Evolutionary conservation across 1,140 invertebrate species (phyloP).

Genomic region (Lepidurus couesii): DNA sequence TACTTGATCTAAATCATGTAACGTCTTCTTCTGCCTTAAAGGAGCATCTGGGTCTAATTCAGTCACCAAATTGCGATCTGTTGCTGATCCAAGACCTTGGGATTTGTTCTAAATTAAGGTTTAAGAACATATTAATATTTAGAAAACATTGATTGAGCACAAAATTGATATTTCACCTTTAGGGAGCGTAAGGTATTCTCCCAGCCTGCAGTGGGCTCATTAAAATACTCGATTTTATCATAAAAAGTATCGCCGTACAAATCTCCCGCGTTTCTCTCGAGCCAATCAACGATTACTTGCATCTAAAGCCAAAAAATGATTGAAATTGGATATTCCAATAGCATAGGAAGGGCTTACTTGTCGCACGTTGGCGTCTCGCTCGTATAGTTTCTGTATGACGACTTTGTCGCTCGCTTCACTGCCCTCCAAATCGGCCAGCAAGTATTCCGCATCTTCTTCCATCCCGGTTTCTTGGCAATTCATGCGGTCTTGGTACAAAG

Average conservation of each 20-base stretch:
- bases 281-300: constrained; percentile 85
- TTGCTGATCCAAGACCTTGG: not conserved
- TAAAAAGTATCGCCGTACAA: constrained; percentile 52
- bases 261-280: constrained; percentile 75
- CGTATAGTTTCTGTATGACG: constrained; percentile 55
- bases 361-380: constrained; percentile 59
- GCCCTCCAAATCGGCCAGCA: constrained; percentile 47
- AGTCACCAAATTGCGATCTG: constrained; percentile 52
- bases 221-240: constrained; percentile 61
- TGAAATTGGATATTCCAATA: not conserved
- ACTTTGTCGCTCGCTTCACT: constrained; percentile 54
- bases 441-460: constrained; percentile 47
- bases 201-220: constrained; percentile 71
- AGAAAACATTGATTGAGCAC: not conserved
- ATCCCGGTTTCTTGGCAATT: constrained; percentile 42
- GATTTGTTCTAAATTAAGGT: constrained; percentile 11
- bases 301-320: constrained; percentile 45
- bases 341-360: constrained; percentile 47
- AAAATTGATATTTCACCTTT: constrained; percentile 43
- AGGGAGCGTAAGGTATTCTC: constrained; percentile 84
- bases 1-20: constrained; percentile 80
- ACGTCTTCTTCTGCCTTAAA: constrained; percentile 63
- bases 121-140: not conserved
- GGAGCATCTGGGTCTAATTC: constrained; percentile 91
- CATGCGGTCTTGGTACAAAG: constrained; percentile 70